Percentiles rank a stretch among this genome's conserved stretches.
phyloP scores from a whole-genome alignment of 1,140 invertebrate genomes.

The Drosophila mojavensis region DNA sequence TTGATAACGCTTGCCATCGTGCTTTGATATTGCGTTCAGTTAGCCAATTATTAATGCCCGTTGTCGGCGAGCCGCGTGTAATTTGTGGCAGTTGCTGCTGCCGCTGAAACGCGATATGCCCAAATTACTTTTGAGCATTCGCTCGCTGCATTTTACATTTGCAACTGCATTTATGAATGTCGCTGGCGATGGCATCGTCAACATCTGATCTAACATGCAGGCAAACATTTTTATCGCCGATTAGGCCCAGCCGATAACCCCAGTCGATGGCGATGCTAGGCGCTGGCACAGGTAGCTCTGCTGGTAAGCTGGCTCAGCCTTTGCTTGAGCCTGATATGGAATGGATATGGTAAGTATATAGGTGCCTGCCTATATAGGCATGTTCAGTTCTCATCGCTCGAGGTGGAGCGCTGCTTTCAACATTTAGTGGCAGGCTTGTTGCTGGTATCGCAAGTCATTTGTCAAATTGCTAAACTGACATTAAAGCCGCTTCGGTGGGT shows the following conservation, averaged over 20 bases:
- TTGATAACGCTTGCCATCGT: conserved; percentile 72
- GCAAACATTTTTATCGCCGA: conserved; percentile 70
- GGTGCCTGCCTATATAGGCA: neutral
- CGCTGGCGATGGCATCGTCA: conserved; percentile 45
- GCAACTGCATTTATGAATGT: conserved; percentile 58
- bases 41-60: conserved; percentile 77
- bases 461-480: conserved; percentile 81
- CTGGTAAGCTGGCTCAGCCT: conserved; percentile 21
- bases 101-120: conserved; percentile 68
- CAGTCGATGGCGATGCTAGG: neutral
- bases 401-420: conserved; percentile 33
- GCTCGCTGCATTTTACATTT: neutral
- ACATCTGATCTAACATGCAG: conserved; percentile 72
- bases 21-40: conserved; percentile 73
- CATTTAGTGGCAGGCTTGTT: conserved; percentile 57
- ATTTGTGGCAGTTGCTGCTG: conserved; percentile 73
- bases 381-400: conserved; percentile 29
- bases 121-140: conserved; percentile 18
- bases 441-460: conserved; percentile 71
- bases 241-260: conserved; percentile 57
- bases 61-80: conserved; percentile 75
- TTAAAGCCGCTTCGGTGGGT: conserved; percentile 69
- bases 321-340: too few relatives aligned
- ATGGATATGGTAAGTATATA: neutral
- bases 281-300: conserved; percentile 4